phyloP scores from a whole-genome alignment of 2,113 vertebrate genomes.

The Corythaixoides concolor region DNA sequence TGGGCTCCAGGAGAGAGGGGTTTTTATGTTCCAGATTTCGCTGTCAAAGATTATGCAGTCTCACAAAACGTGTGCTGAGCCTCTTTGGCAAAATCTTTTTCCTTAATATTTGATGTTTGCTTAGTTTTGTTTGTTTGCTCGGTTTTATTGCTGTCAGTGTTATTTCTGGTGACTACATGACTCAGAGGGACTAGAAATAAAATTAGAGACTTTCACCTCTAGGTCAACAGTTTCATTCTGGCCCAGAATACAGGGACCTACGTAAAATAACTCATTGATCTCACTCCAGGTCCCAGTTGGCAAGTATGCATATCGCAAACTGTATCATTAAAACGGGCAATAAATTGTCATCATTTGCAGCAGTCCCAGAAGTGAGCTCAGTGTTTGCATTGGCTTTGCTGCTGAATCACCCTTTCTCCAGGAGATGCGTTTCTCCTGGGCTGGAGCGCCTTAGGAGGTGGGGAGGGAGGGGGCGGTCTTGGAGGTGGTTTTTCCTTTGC shows the following conservation, averaged over 20 bases:
- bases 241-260: constrained; percentile 33
- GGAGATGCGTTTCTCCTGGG: not conserved
- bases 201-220: constrained; percentile 60
- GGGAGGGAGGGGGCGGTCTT: too few relatives aligned
- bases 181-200: constrained; percentile 58
- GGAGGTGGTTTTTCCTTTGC: not conserved
- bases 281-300: constrained; percentile 55
- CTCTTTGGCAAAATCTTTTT: constrained; percentile 32
- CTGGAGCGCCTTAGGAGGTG: not conserved
- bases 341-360: constrained; percentile 51
- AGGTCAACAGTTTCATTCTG: constrained; percentile 62
- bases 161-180: constrained; percentile 67
- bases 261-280: constrained; percentile 59
- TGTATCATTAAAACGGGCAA: constrained; percentile 15
- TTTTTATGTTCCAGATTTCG: not conserved
- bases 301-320: constrained; percentile 35
- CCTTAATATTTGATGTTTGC: constrained; percentile 57
- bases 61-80: constrained; percentile 28
- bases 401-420: not conserved
- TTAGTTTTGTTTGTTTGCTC: constrained; percentile 66
- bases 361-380: constrained; percentile 51
- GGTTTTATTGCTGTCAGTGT: constrained; percentile 57
- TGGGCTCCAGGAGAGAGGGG: constrained; percentile 13
- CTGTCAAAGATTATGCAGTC: constrained; percentile 24
- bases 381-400: constrained; percentile 5